Base-by-base conservation (phyloP, 2,888 invertebrate species). In the Noctua fimbriata region DNA sequence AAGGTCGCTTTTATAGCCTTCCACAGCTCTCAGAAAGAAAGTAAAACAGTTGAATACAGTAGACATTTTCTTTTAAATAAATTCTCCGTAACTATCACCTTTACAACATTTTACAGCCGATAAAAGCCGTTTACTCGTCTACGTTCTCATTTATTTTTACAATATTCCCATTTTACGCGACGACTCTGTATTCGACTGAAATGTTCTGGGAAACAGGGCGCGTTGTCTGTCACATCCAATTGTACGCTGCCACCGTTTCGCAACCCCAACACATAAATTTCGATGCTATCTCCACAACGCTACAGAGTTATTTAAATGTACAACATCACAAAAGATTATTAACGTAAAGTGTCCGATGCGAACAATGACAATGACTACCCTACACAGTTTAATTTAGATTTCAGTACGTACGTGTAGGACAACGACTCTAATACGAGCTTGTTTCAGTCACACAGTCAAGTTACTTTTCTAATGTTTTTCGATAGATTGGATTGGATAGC, bases 221-320 rank as follows among this genome's bases (percentile, higher is more conserved):
- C 90, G 93, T 89, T 90, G 91, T 90, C 93, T 94, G 94, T 94
- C 94, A 94, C 93, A 92, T 93, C 91, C 92, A 93, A 94, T 94
- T 92, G 92, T 93, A 89, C 89, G 86, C 90, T 87, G 90, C 90
- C 89, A 91, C 91, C 87, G 89, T 91, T 92, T 91, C 89, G 90
- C 90, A 92, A 92, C 92, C 92, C 91, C 88, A 91, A 89, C 91
- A 92, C 94, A 94, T 94, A 93, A 93, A 94, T 94, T 93, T 90
- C 91, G 94, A 94, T 94, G 92, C 86, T 94, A 94, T 94, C 94
- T 92, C 89, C 82, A 89, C 91, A 89, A 84, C 89, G 90, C 89
- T 90, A 90, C 91, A 84, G 91, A 92, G 92, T 92, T 92, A 92
- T 93, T 93, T 92, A 91, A 91, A 93, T 92, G 91, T 92, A 92